Conservation (phyloP, 2,797 vertebrate genomes). For the Netta rufina region DNA sequence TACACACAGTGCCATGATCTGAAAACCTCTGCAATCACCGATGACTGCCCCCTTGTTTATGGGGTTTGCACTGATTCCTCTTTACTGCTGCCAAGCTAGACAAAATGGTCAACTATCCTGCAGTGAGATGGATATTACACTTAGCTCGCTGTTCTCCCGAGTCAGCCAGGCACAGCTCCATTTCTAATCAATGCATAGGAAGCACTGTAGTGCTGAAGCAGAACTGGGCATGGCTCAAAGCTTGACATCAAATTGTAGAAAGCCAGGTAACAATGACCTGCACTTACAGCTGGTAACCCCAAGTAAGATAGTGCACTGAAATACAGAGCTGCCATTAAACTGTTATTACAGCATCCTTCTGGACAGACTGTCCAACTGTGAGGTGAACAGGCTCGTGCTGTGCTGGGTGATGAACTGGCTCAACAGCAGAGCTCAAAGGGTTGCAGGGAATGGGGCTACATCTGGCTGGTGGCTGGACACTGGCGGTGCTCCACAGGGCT, state of each 20-base stretch:
- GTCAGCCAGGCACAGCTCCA: background rate
- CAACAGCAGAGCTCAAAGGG: too few species aligned
- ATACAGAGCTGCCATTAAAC: background rate
- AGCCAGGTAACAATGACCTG: background rate
- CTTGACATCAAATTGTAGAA: background rate
- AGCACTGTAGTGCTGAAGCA: background rate
- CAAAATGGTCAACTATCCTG: background rate
- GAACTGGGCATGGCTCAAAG: background rate
- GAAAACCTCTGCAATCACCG: background rate
- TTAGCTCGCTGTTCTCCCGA: background rate
- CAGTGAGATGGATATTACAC: background rate
- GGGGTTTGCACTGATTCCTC: background rate
- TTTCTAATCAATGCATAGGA: background rate
- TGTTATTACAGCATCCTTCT: too few species aligned
- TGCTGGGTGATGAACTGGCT: too few species aligned
- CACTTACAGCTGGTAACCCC: background rate
- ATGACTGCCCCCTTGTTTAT: background rate
- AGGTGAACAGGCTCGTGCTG: too few species aligned
- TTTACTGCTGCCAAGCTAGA: background rate
- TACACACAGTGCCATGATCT: background rate
- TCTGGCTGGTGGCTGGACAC: too few species aligned
- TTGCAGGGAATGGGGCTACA: too few species aligned
- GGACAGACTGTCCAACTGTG: too few species aligned
- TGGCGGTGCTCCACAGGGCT: too few species aligned
- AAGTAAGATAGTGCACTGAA: background rate